Conservation (phyloP, 2,113 vertebrate species). For the Oncorhynchus mykiss region DNA sequence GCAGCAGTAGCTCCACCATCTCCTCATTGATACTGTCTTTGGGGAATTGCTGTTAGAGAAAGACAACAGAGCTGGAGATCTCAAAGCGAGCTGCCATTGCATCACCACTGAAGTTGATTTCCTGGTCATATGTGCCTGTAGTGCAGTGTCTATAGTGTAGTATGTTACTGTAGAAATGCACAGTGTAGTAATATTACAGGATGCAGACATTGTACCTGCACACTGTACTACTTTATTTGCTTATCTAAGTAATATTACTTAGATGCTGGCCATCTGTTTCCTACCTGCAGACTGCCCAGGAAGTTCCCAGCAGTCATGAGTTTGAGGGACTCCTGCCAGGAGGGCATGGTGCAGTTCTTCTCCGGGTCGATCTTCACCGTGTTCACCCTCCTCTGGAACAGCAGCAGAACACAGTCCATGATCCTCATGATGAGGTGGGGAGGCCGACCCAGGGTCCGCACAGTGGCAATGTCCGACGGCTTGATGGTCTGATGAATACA, state of each 20-base stretch:
- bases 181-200: not conserved
- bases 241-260: too few species aligned
- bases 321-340: conserved; percentile 95
- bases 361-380: conserved; percentile 82
- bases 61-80: not conserved
- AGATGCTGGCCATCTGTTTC: not conserved
- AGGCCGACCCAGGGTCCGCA: conserved; percentile 88
- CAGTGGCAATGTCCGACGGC: conserved; percentile 90
- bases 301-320: conserved; percentile 97
- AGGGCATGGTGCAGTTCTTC: conserved; percentile 80
- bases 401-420: conserved; percentile 95
- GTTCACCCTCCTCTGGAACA: conserved; percentile 88
- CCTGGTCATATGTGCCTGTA: not conserved
- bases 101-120: not conserved
- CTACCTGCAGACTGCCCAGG: conserved; percentile 89
- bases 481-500: conserved; percentile 84
- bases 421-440: conserved; percentile 98
- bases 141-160: not conserved
- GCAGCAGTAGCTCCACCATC: conserved; percentile 87
- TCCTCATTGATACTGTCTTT: conserved; percentile 96
- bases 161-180: not conserved
- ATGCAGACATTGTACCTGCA: not conserved
- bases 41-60: conserved; percentile 84
- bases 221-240: too few species aligned
- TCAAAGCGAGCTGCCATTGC: not conserved